Evolutionary conservation across 2,797 vertebrate species (phyloP), one percentile per base, ranked within the genome.

Genomic region (Scarus forsteni): DNA sequence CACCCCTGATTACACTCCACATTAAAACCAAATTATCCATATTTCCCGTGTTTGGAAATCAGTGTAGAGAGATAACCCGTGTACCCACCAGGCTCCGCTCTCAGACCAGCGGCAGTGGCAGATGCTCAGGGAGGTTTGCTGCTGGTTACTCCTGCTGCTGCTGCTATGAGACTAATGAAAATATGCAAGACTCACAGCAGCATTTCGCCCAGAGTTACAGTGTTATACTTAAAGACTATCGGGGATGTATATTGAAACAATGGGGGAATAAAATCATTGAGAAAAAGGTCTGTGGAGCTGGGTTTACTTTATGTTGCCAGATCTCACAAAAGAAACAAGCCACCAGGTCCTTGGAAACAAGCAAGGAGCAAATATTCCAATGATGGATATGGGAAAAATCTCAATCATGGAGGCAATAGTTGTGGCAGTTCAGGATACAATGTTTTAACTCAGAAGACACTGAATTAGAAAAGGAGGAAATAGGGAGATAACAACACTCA

Each of bases 81-180:
- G 73, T 77, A 64, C 59, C 71, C 75, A 75, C 50, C 68, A 83
- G 85, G 80, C 84, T 72, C 54, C 43, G 16, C 39, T 82, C 70
- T 78, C 60, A 62, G 77, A 72, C 77, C 80, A 83, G 79, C 75
- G 73, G 75, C 52, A 62, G 42, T 19, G 84, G 69, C 84, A 84
- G 77, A 84, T 83, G 86, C 81, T 87, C 53, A 3, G 67, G 62
- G 60, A 85, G 75, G 72, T 56, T 46, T 13, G 64, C 66, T 70
- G 63, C 46, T 61, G 59, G 42, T 57, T 64, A 61, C 50, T 74
- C 50, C 72, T 60, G 73, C 77, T 81, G 82, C 71, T 87, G 82
- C 72, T 86, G 80, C 80, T 72, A 48, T 45, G 79, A 85, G 67
- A 85, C 74, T 80, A 67, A 84, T 83, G 66, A 77, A 79, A 85